Evolutionary conservation across 2,888 invertebrate species (phyloP), one percentile per base, ranked within the genome.

Genomic region (Drosophila flavopinicola): DNA sequence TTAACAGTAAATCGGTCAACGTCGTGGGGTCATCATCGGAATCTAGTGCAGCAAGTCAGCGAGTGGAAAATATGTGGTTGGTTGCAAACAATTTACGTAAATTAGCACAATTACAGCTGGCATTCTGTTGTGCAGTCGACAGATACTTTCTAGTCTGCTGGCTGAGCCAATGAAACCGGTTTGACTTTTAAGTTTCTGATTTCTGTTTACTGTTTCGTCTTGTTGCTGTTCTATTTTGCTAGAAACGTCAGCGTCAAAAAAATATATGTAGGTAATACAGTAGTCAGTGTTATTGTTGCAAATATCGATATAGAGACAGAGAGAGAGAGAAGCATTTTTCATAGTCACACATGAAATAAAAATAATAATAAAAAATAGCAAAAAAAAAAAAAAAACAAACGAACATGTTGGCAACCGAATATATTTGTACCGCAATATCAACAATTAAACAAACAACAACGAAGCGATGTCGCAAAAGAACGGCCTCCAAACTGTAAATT

Each of bases 41-140:
- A 74, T 75, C 70, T 78, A 77, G 75, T 70, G 64, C 78, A 77
- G 27, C 49, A 52, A 68, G 74, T 53, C 74, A 66, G 13, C 45
- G 35, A 65, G 53, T 60, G 60, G 37, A 68, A 54, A 56, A 73
- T 66, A 63, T 73, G 68, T 70, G 66, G 60, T 68, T 70, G 66
- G 60, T 68, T 74, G 74, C 64, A 74, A 75, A 75, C 67, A 75
- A 75, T 75, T 75, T 78, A 78, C 67, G 75, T 75, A 78, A 75
- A 75, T 78, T 75, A 75, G 78, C 75, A 67, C 75, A 78, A 75
- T 78, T 78, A 78, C 64, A 70, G 65, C 48, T 66, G 66, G 63
- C 51, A 69, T 51, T 66, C 42, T 51, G 54, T 15, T 59, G 38
- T 72, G 47, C 63, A 70, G 52, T 61, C 52, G 51, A 54, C 33